Evolutionary conservation across 2,888 invertebrate genomes (phyloP).

Genomic region (Pyrocoelia pectoralis): DNA sequence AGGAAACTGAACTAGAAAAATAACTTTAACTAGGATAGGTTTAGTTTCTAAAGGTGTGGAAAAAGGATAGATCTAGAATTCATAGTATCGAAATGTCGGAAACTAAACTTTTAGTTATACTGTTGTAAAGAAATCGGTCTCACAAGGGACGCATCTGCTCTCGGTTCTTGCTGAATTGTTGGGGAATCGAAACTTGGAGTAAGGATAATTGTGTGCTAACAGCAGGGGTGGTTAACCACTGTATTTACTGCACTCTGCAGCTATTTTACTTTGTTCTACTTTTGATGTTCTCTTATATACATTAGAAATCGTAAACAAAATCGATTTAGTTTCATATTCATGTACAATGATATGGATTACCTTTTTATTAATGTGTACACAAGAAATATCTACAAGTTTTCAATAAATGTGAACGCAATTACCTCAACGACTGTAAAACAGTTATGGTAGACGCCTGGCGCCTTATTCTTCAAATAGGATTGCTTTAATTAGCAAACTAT

Average conservation of each 20-base stretch:
- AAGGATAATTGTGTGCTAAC: constrained; percentile 48
- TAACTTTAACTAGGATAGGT: not conserved
- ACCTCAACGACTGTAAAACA: too few species aligned
- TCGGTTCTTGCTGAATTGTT: constrained; percentile 42
- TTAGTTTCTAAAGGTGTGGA: not conserved
- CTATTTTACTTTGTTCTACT: constrained; percentile 18
- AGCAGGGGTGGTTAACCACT: constrained; percentile 47
- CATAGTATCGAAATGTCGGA: constrained; percentile 14
- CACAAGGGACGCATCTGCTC: constrained; percentile 44
- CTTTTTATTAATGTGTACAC: too few species aligned
- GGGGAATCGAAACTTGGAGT: constrained; percentile 41
- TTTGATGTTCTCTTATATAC: not conserved
- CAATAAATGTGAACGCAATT: too few species aligned
- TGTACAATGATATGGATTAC: too few species aligned
- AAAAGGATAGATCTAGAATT: constrained; percentile 9
- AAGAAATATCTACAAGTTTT: too few species aligned
- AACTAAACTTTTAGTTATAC: constrained; percentile 31
- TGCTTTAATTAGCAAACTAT: too few species aligned
- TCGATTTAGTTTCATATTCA: too few species aligned
- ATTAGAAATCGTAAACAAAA: too few species aligned
- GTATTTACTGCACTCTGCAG: constrained; percentile 25
- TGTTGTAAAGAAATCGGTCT: constrained; percentile 31
- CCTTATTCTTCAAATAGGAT: too few species aligned
- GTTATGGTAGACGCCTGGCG: too few species aligned
- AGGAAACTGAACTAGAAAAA: not conserved